Evolutionary conservation across 1,140 invertebrate species (phyloP).

Genomic region (Xylocopa sonorina): DNA sequence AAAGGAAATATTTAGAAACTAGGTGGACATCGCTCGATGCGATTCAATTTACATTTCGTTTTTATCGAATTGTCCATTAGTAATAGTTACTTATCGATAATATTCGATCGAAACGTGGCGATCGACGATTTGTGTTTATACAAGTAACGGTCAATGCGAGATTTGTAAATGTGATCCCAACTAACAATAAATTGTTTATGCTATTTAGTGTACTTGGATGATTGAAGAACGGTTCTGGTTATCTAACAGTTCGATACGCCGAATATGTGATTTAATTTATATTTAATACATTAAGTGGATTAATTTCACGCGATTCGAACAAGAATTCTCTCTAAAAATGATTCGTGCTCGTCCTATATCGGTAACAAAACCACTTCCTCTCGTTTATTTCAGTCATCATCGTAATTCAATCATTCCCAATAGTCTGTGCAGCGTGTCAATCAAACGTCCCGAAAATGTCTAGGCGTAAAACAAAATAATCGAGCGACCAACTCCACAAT

Average conservation of each 20-base stretch:
- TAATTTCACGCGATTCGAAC: background rate
- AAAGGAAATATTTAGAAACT: background rate
- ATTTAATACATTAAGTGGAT: background rate
- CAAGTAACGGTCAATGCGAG: background rate
- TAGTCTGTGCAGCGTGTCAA: conserved; percentile 9
- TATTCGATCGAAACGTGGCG: background rate
- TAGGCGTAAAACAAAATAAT: conserved; percentile 31
- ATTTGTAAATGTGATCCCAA: background rate
- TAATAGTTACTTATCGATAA: background rate
- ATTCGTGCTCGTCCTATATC: background rate
- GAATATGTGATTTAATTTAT: background rate
- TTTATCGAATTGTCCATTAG: background rate
- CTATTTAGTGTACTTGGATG: background rate
- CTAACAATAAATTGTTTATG: conserved; percentile 1
- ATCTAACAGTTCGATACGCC: background rate
- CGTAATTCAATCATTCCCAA: conserved; percentile 10
- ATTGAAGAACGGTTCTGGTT: background rate
- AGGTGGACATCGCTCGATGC: no score
- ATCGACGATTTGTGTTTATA: background rate
- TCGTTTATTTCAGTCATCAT: conserved; percentile 16
- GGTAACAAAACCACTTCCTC: background rate
- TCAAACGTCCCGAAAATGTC: conserved; percentile 26
- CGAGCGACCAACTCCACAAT: conserved; percentile 8
- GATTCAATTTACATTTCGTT: background rate
- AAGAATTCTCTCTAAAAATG: background rate